Conservation (phyloP, 2,888 invertebrate species). For the Tethea ocularis region DNA sequence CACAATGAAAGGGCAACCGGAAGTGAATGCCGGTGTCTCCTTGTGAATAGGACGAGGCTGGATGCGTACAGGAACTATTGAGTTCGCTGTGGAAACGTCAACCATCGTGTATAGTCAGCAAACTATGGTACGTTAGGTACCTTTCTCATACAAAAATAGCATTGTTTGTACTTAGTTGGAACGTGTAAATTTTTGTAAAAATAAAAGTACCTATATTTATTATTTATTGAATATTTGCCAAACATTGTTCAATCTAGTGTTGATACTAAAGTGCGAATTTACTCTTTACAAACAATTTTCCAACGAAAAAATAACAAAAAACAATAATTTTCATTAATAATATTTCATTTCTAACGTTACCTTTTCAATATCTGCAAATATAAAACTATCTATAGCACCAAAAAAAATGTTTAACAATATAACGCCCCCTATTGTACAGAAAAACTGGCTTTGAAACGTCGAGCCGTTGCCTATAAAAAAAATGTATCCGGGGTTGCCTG, state of each 20-base stretch:
- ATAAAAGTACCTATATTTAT: too few relatives aligned
- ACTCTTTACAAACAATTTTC: background rate
- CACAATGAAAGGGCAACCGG: conserved; percentile 78
- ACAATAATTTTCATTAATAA: background rate
- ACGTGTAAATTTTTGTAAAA: too few relatives aligned
- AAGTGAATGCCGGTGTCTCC: conserved; percentile 76
- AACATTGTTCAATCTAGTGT: background rate
- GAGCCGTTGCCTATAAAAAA: conserved; percentile 52
- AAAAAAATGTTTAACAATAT: conserved; percentile 80
- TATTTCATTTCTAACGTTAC: conserved; percentile 44
- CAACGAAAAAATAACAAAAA: too few relatives aligned
- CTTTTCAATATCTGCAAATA: conserved; percentile 48
- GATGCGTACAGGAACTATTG: conserved; percentile 74
- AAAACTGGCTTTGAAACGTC: conserved; percentile 57
- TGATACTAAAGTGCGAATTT: background rate
- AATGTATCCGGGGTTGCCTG: conserved; percentile 69
- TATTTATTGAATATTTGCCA: too few relatives aligned
- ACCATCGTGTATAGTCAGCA: conserved; percentile 48
- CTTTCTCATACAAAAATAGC: background rate
- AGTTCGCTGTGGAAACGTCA: conserved; percentile 57
- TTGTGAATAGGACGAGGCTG: conserved; percentile 59
- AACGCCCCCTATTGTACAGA: conserved; percentile 76
- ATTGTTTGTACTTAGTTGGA: too few relatives aligned
- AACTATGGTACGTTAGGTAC: conserved; percentile 22
- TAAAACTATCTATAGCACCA: conserved; percentile 24